Evolutionary conservation across 2,888 invertebrate species (phyloP).

Genomic region (Macaria notata): DNA sequence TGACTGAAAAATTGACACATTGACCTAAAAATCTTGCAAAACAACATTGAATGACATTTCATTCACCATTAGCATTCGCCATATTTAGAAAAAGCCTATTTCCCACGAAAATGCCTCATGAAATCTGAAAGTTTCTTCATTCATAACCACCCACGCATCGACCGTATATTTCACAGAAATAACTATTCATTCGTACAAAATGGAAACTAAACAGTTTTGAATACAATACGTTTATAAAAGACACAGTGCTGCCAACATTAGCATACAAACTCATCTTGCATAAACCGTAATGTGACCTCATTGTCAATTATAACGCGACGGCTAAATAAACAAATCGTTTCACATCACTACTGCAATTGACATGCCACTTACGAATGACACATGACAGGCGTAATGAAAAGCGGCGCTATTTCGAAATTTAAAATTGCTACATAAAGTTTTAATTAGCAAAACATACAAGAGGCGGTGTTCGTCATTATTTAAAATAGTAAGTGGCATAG

Average conservation of each 20-base stretch:
- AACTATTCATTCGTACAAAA: too few species aligned
- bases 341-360: constrained; percentile 23
- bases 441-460: too few species aligned
- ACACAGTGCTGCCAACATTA: too few species aligned
- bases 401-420: not conserved
- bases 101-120: constrained; percentile 24
- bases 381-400: not conserved
- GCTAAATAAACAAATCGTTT: constrained; percentile 25
- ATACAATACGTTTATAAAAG: too few species aligned
- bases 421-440: not conserved
- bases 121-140: constrained; percentile 34
- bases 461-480: not conserved
- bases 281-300: constrained; percentile 47
- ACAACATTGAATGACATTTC: constrained; percentile 3
- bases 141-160: constrained; percentile 32
- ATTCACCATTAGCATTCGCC: constrained; percentile 4
- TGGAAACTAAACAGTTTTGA: too few species aligned
- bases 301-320: constrained; percentile 39
- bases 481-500: constrained; percentile 13
- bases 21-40: not conserved
- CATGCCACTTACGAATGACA: not conserved
- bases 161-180: too few species aligned
- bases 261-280: too few species aligned
- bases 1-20: too few species aligned
- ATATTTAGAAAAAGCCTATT: constrained; percentile 22